phyloP scores from a whole-genome alignment of 2,888 invertebrate species.

The Diaperis boleti region DNA sequence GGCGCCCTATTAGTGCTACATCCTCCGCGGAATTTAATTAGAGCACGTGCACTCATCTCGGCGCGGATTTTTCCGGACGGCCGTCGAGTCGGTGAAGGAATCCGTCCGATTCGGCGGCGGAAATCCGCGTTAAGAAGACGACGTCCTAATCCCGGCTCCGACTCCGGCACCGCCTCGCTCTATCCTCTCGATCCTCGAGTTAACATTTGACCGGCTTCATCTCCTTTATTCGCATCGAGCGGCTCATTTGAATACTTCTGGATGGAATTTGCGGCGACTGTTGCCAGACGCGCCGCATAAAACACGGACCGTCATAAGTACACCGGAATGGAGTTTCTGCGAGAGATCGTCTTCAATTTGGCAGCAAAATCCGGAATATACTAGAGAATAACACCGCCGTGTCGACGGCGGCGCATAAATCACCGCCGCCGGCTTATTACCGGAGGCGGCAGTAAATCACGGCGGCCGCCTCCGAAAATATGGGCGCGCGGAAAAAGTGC shows the following conservation, averaged over 20 bases:
- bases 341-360: constrained; percentile 67
- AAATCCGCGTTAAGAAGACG: constrained; percentile 59
- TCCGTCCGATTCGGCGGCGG: constrained; percentile 57
- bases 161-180: constrained; percentile 52
- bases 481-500: constrained; percentile 38
- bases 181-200: constrained; percentile 61
- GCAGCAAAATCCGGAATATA: constrained; percentile 64
- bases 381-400: constrained; percentile 58
- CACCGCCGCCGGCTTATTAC: constrained; percentile 51
- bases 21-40: constrained; percentile 8
- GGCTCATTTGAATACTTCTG: constrained; percentile 58
- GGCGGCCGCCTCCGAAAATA: constrained; percentile 48
- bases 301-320: constrained; percentile 64
- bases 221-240: constrained; percentile 39
- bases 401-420: constrained; percentile 55
- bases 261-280: constrained; percentile 59
- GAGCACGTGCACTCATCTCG: neutral
- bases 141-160: constrained; percentile 61
- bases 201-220: constrained; percentile 63
- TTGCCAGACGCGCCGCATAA: constrained; percentile 64
- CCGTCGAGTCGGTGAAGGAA: constrained; percentile 55
- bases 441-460: constrained; percentile 57
- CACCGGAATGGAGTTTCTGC: constrained; percentile 64
- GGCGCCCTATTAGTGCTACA: neutral
- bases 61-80: constrained; percentile 38